Evolutionary conservation across 2,113 vertebrate genomes (phyloP), one percentile per base, ranked within the genome.

Genomic region (Microcebus lehilahytsara): DNA sequence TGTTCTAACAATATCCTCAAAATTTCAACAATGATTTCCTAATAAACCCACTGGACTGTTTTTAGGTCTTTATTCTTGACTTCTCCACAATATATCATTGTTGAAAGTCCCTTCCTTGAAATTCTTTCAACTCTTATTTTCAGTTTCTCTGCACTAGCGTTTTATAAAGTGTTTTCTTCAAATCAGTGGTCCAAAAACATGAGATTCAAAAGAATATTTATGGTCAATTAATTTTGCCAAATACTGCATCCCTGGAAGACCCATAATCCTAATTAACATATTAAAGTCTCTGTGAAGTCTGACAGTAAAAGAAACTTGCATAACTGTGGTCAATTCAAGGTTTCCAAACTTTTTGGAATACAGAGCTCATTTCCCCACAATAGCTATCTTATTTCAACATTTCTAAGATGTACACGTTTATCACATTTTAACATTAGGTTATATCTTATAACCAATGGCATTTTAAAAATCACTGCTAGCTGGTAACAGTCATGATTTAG

Each of bases 151-250:
- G 20, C 42, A 60, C 0, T 86, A 74, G 87, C 46, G 84, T 86
- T 93, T 92, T 89, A 37, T 77, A 66, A 91, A 90, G 14, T 79
- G 20, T 92, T 93, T 97, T 95, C 84, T 81, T 95, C 83, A 85
- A 95, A 74, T 90, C 64, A 92, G 40, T 85, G 37, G 58, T 78
- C 69, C 58, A 80, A 97, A 93, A 96, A 89, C 46, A 80, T 80
- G 89, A 96, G 64, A 92, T 69, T 85, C 19, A 91, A 95, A 95
- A 93, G 71, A 93, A 89, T 86, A 95, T 92, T 91, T 94, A 95
- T 56, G n/a, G 90, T 20, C 64, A 95, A 92, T 89, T 95, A 80
- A 84, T 95, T 97, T 97, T 83, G 37, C 79, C 92, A 93, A 98
- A 89, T 71, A 92, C 30, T 77, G 49, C 27, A 94, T 9, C 85